These are phyloP conservation scores for Tetranychus truncatus DNA, from an alignment of 2,888 invertebrate genomes.

Conservation along the genomic window DNA sequence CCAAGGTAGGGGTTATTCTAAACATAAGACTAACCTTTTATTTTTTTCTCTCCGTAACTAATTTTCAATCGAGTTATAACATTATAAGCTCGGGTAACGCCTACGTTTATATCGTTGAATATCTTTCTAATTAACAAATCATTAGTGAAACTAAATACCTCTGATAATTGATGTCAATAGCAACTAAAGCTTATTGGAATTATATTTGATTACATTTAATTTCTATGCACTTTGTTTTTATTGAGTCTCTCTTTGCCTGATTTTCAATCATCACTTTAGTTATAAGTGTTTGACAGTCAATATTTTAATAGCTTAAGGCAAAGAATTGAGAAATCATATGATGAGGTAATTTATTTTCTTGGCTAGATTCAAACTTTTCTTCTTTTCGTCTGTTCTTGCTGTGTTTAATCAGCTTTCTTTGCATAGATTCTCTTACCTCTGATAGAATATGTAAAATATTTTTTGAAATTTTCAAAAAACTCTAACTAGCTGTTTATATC, in stretches of 20 bases:
- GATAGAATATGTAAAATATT: not conserved
- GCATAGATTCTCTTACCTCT: not conserved
- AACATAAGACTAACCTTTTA: not conserved
- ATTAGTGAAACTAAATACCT: not conserved
- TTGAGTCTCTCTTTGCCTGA: not conserved
- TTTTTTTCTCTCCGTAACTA: not conserved
- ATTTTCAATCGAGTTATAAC: not conserved
- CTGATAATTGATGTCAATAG: not conserved
- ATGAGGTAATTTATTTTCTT: conserved; percentile 1
- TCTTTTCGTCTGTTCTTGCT: not conserved
- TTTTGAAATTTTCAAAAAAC: not conserved
- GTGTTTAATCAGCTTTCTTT: no score
- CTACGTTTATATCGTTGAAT: not conserved
- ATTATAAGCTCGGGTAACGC: not conserved
- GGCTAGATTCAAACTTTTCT: not conserved
- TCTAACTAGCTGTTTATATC: not conserved
- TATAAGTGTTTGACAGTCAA: not conserved
- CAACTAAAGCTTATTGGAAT: not conserved
- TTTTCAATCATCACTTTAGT: not conserved
- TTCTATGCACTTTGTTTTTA: not conserved
- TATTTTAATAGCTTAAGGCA: not conserved
- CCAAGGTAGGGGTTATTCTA: not conserved
- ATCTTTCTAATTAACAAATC: not conserved
- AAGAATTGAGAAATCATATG: not conserved
- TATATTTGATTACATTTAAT: not conserved